A percentile compares a stretch with the other conserved stretches of the same genome.
Conservation (phyloP, 2,113 vertebrate genomes). For the Onychorhynchus coronatus region DNA sequence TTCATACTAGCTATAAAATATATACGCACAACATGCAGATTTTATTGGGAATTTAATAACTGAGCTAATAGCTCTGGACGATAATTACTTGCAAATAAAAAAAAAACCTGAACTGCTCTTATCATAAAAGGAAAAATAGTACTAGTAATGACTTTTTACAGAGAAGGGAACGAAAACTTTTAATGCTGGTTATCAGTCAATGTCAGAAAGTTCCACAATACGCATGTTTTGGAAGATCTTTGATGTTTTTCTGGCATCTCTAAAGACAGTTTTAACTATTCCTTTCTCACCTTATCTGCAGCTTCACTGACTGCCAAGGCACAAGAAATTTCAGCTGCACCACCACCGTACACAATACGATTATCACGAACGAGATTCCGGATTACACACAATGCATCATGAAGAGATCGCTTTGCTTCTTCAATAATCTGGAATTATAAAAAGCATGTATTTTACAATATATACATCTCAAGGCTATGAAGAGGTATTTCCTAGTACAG, state of each 20-base stretch:
- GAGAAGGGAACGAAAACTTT: not conserved
- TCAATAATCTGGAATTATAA: slow-evolving; percentile 85
- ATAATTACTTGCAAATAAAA: not conserved
- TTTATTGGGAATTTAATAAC: not conserved
- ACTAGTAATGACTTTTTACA: not conserved
- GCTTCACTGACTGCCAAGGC: slow-evolving; percentile 90
- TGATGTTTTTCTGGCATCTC: not conserved
- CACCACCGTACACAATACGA: slow-evolving; percentile 93
- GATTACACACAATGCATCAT: slow-evolving; percentile 95
- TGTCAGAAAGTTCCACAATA: not conserved
- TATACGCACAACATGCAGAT: accelerated
- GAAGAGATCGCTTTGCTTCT: slow-evolving; percentile 95
- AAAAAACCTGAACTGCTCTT: not conserved
- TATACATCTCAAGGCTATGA: not conserved
- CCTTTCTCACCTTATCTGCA: slow-evolving; percentile 87
- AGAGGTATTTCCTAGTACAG: not conserved
- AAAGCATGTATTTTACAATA: not conserved
- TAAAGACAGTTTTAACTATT: not conserved
- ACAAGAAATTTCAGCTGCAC: slow-evolving; percentile 92
- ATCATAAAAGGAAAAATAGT: not conserved
- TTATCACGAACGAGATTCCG: slow-evolving; percentile 94
- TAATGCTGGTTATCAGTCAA: not conserved
- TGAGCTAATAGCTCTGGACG: accelerated
- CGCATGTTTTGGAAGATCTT: not conserved
- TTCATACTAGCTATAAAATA: not conserved